phyloP scores from a whole-genome alignment of 2,113 vertebrate genomes.

The Miniopterus natalensis region DNA sequence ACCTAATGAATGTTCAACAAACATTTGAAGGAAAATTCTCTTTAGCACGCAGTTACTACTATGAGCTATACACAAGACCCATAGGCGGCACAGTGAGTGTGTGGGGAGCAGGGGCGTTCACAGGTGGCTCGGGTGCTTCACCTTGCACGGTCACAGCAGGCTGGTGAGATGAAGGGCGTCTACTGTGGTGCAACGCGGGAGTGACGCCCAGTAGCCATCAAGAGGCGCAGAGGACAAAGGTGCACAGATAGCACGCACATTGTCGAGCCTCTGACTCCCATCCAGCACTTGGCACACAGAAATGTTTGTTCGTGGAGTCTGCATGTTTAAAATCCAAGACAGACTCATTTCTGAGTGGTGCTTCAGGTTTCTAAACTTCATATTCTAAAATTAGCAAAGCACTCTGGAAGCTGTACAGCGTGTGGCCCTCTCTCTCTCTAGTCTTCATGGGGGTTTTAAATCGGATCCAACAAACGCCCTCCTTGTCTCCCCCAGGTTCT shows the following conservation, averaged over 20 bases:
- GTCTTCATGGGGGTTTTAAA: background rate
- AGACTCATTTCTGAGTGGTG: background rate
- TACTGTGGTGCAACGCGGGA: background rate
- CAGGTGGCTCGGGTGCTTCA: background rate
- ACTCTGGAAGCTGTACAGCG: background rate
- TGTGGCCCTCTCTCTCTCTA: background rate
- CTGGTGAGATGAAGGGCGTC: background rate
- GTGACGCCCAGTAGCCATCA: fast-evolving
- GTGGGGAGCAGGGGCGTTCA: background rate
- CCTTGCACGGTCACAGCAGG: background rate
- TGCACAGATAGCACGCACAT: background rate
- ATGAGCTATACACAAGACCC: background rate
- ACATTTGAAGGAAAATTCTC: background rate
- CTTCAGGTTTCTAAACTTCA: background rate
- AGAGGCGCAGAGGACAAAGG: background rate
- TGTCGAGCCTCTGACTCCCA: background rate
- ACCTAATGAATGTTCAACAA: background rate
- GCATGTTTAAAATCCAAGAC: background rate
- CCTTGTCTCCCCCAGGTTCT: background rate
- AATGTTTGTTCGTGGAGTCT: background rate
- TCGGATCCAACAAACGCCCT: background rate
- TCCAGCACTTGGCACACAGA: background rate
- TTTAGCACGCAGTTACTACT: background rate
- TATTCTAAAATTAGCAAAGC: background rate
- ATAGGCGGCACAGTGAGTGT: background rate